Percentiles rank a stretch among this genome's conserved stretches.
Conservation (phyloP, 2,888 invertebrate genomes). For the Dinocampus coccinellae region DNA sequence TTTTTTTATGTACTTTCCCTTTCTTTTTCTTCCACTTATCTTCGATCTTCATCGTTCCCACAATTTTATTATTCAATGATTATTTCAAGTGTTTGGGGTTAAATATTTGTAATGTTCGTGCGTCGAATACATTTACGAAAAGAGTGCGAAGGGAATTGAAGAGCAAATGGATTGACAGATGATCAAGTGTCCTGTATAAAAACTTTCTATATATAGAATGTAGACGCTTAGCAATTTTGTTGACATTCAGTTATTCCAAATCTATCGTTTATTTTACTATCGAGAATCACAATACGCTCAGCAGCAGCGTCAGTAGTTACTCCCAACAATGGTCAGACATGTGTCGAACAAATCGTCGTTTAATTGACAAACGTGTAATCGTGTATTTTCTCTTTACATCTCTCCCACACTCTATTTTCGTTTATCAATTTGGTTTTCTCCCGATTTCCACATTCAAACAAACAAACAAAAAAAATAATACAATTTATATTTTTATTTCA, state of each 20-base stretch:
- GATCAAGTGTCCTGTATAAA: constrained; percentile 37
- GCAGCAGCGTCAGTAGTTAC: neutral
- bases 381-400: neutral
- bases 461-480: no score
- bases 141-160: constrained; percentile 15
- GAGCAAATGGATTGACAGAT: constrained; percentile 45
- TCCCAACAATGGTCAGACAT: constrained; percentile 15
- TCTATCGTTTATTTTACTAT: constrained; percentile 45
- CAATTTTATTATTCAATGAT: neutral
- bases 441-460: neutral
- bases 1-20: no score
- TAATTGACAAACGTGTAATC: constrained; percentile 17
- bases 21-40: neutral
- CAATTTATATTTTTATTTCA: neutral
- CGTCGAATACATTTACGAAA: constrained; percentile 14
- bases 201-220: constrained; percentile 38
- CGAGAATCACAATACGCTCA: neutral
- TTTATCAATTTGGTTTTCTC: neutral
- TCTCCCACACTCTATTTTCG: neutral
- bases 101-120: neutral
- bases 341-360: constrained; percentile 14
- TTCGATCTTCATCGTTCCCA: neutral
- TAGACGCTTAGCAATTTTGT: constrained; percentile 9
- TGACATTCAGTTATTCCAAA: constrained; percentile 35
- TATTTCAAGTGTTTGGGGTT: neutral